Base-by-base conservation (phyloP, 1,140 invertebrate species). In the Penaeus japonicus region DNA sequence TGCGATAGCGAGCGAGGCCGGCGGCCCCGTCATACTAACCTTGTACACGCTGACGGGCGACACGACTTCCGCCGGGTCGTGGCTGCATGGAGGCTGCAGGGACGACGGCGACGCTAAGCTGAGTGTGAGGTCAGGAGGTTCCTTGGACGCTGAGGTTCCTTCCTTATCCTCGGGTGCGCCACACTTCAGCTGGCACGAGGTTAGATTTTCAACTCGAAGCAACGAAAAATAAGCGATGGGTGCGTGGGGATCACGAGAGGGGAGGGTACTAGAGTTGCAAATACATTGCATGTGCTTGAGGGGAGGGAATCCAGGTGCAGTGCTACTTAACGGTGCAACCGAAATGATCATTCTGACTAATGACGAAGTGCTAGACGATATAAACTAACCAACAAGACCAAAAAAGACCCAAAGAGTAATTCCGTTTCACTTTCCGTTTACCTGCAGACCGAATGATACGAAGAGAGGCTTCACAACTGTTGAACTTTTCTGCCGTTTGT, bases 1-100 rank as follows among this genome's bases (percentile, higher is more conserved):
- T 35, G 65, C 24, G 27, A 27, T 24, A 18, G 70, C 35, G 35
- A 30, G 20, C 73, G 27, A 55, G 54, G 39, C 10, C 30, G 59
- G 32, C 75, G 20, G n/a, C n/a, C 20, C 18, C 78, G 62, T 57
- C 27, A 75, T 53, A 89, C 88, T 89, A 73, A 89, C 88, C 88
- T 89, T 89, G 78, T 89, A 85, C 17, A 89, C 62, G 88, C 85
- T 89, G 88, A 89, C 65, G 32, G 88, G 88, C 24, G 88, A 89
- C 20, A 89, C 88, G 24, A 89, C 65, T 83, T 89, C 88, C 7
- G 59, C 57, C 1, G 88, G 88, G 27, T 78, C 81, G 70, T 85
- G 89, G 62, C 65, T 73, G 57, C 27, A 54, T 22, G 84, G 87
- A 30, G 75, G 83, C 32, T 57, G 54, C 39, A 85, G 84, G 24